Base-by-base conservation (phyloP, 2,797 vertebrate genomes). In the Peromyscus nudipes region DNA sequence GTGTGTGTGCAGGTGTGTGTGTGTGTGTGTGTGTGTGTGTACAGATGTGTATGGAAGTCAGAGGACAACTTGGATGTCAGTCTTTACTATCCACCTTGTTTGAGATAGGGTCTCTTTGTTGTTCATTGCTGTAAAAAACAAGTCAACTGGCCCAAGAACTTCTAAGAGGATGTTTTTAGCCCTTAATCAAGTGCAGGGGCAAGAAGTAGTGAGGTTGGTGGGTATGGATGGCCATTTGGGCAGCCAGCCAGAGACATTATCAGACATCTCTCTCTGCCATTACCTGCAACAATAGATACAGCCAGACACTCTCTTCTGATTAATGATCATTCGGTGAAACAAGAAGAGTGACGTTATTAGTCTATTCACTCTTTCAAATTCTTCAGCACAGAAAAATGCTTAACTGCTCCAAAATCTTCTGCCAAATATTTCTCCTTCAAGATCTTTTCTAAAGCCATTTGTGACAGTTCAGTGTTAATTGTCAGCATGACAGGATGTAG, bases 311-410 rank as follows among this genome's bases (percentile, higher is more conserved):
- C 49, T 62, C 49, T 73, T 69, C 71, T 73, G 73, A 9, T 82
- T 64, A 89, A 23, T 80, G 2, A 75, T 49, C 71, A 79, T 93
- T 64, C 75, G 67, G 69, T 93, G 77, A 90, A n/a, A 79, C 29
- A 37, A 71, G 67, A 29, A 96, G 91, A 65, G 57, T 79, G 31
- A 75, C 43, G 49, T 92, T 57, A 90, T 73, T 75, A 52, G 7
- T 85, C 62, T 57, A 49, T 34, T 92, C 67, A 46, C 10, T 95
- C 29, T 90, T 94, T 94, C 52, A 83, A 83, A 76, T 31, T 94
- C 73, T 96, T 52, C 29, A 84, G 29, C 67, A 60, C 40, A 57
- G 64, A 55, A n/a, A 91, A 17, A 93, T 94, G 55, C 1, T 6
- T 1, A 0, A 13, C 89, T 25, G 73, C 16, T 94, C 93, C 34